These are phyloP conservation scores for Seriola quinqueradiata DNA, from an alignment of 2,113 vertebrate genomes.

Conservation along the genomic window DNA sequence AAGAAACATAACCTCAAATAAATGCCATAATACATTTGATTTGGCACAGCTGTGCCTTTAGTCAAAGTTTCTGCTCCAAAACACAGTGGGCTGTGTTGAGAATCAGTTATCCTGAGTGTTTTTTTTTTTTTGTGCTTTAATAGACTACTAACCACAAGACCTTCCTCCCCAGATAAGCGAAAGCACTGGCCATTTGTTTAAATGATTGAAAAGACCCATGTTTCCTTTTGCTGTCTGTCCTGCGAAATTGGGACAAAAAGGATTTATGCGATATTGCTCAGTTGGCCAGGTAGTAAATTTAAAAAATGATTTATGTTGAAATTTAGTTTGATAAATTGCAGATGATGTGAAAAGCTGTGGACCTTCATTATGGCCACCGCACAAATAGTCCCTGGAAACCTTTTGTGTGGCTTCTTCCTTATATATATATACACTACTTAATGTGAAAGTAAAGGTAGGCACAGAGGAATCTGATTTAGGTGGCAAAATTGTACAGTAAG, in stretches of 20 bases:
- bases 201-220: background rate
- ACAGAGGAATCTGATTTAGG: conserved; percentile 36
- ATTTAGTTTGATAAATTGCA: conserved; percentile 43
- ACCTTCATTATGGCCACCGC: conserved; percentile 23
- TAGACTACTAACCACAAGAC: background rate
- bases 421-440: conserved; percentile 3
- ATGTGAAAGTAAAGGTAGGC: conserved; percentile 33
- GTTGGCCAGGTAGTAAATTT: conserved; percentile 1
- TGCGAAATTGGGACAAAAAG: background rate
- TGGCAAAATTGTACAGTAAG: conserved; percentile 58
- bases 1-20: background rate
- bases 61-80: background rate
- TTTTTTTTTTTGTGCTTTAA: background rate
- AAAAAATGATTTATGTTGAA: conserved; percentile 33
- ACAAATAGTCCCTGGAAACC: conserved; percentile 26
- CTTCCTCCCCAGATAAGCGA: background rate
- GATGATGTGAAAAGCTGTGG: background rate
- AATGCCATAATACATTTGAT: background rate
- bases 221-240: background rate
- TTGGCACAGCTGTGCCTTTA: background rate
- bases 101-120: background rate
- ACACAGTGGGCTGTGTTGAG: background rate
- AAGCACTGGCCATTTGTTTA: background rate
- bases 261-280: background rate
- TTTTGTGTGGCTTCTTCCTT: background rate